Base-by-base conservation (phyloP, 35 echinoderm and acorn worm genomes). In the Heliocidaris erythrogramma region DNA sequence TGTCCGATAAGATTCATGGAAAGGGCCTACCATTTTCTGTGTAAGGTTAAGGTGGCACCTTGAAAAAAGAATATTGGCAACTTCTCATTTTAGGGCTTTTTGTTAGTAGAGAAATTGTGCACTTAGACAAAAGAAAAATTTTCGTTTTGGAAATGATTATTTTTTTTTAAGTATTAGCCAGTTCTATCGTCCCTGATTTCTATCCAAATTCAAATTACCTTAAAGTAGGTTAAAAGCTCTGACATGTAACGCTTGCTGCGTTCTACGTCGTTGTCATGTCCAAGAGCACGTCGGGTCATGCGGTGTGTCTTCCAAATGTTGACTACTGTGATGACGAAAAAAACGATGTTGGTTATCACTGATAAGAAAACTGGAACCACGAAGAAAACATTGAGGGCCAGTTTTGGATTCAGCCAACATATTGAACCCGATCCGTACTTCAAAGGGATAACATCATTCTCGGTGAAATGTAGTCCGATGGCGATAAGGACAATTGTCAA, bases 341-440 rank as follows among this genome's bases (percentile, higher is more conserved):
- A 30, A 21, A 89, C 29, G 47, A 47, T n/a, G 29, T 89, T 89
- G 31, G 87, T 30, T 31, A 48, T n/a, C 87, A 89, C 30, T 0
- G 87, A 89, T 30, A 89, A 13, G 18, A 89, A n/a, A 42, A 89
- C 13, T 14, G 87, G 87, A 42, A 18, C 32, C 7, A 89, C 31
- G 18, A 89, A 89, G 32, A 89, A 42, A 0, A 89, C 32, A 18
- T 31, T 89, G 87, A 31, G 30, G 9, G 87, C 87, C 3, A 89
- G 47, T 5, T 31, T 9, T 48, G 87, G 87, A 89, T 89, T 13
- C 87, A 89, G 29, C 87, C 87, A 89, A 31, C 87, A 89, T n/a
- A 18, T 89, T 89, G 29, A 31, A 10, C 87, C 87, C 17, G 87
- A 89, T 32, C 87, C 87, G 17, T 89, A 89, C 47, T 89, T n/a